phyloP scores from a whole-genome alignment of 2,888 invertebrate genomes.

The Carpatolechia fugitivella region DNA sequence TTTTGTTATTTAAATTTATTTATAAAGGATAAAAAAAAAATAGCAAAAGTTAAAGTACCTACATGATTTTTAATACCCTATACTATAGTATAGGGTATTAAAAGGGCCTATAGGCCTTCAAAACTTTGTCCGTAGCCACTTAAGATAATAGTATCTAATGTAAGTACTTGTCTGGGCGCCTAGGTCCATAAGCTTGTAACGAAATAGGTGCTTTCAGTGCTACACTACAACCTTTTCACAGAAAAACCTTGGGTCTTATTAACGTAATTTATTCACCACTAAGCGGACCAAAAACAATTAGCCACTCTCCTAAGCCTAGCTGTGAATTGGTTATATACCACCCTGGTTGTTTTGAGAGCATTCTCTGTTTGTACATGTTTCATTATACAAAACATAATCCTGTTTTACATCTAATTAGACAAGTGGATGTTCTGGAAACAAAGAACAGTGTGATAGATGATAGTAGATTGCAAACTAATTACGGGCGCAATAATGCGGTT shows the following conservation, averaged over 20 bases:
- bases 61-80: no score
- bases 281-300: constrained; percentile 2
- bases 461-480: constrained; percentile 18
- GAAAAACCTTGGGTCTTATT: constrained; percentile 3
- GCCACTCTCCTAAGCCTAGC: neutral
- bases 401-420: constrained; percentile 5
- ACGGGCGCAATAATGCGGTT: constrained; percentile 17
- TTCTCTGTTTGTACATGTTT: neutral
- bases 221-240: neutral
- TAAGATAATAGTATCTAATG: neutral
- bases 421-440: neutral
- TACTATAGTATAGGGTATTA: no score
- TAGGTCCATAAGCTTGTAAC: neutral
- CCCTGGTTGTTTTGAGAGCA: neutral
- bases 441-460: constrained; percentile 10
- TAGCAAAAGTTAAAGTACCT: no score
- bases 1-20: no score
- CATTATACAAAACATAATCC: neutral
- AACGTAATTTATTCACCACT: constrained; percentile 2
- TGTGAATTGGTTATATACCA: constrained; percentile 5
- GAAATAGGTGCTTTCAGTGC: neutral
- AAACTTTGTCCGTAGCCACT: neutral
- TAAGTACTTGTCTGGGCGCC: neutral
- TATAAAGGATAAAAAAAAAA: no score
- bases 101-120: no score